Percentiles rank a stretch among this genome's conserved stretches.
Conservation (phyloP, 1,140 invertebrate genomes). For the Rhagoletis zephyria region DNA sequence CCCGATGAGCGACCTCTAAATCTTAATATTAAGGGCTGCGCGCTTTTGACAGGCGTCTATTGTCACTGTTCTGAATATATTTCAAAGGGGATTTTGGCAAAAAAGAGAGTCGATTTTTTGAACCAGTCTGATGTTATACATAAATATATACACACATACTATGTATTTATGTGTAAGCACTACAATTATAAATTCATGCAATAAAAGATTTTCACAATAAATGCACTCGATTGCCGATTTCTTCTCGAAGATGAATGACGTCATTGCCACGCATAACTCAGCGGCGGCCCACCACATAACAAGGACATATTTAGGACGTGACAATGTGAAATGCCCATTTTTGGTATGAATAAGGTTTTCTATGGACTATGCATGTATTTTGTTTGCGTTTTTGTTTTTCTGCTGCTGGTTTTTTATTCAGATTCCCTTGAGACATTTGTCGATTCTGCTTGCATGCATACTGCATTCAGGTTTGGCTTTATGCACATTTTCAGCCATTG, state of each 20-base stretch:
- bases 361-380: background rate
- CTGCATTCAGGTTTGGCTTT: too few relatives aligned
- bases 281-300: constrained; percentile 24
- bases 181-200: too few relatives aligned
- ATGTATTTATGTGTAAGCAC: background rate
- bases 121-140: background rate
- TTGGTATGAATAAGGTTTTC: constrained; percentile 29
- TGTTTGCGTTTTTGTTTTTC: background rate
- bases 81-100: too few relatives aligned
- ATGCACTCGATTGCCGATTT: background rate
- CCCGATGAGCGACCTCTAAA: too few relatives aligned
- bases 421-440: constrained; percentile 35
- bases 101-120: too few relatives aligned
- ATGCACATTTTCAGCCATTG: too few relatives aligned
- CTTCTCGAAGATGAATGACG: background rate
- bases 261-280: constrained; percentile 15
- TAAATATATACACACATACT: background rate
- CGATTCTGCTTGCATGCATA: background rate
- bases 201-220: background rate
- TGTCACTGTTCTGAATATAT: too few relatives aligned
- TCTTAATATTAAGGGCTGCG: too few relatives aligned
- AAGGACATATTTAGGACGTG: constrained; percentile 46
- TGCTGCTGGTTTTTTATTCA: background rate
- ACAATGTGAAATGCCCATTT: constrained; percentile 23
- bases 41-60: too few relatives aligned